A percentile compares a stretch with the other conserved stretches of the same genome.
phyloP scores from a whole-genome alignment of 2,113 vertebrate genomes.

The Notiomystis cincta region DNA sequence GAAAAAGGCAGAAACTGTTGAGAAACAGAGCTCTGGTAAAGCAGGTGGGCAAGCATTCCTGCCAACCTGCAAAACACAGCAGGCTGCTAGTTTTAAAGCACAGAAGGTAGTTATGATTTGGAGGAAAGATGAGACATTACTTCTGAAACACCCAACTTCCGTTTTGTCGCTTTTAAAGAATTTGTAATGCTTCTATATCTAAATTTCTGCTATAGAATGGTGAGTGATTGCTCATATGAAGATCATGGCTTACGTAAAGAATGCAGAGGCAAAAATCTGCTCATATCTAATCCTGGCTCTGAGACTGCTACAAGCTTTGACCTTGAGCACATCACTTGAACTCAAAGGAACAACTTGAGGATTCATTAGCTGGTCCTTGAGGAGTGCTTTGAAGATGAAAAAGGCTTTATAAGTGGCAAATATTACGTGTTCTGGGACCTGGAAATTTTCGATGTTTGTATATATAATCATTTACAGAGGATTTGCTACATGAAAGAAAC shows the following conservation, averaged over 20 bases:
- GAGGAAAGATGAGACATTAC: background rate
- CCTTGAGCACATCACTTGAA: conserved; percentile 42
- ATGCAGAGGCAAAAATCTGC: background rate
- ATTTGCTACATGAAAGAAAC: conserved; percentile 50
- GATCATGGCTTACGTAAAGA: background rate
- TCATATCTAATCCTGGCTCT: background rate
- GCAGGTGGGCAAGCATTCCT: background rate
- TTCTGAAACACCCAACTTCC: background rate
- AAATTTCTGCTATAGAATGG: background rate
- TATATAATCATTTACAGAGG: conserved; percentile 46
- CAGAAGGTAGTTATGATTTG: background rate
- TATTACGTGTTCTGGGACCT: conserved; percentile 9
- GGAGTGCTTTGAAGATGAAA: conserved; percentile 52
- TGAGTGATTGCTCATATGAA: background rate
- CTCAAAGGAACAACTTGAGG: conserved; percentile 28
- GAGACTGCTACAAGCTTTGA: conserved; percentile 11
- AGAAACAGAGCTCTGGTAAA: background rate
- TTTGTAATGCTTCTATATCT: background rate
- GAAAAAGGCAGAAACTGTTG: background rate
- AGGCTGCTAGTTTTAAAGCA: background rate
- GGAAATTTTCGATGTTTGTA: conserved; percentile 47
- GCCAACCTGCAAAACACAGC: background rate
- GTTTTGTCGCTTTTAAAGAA: background rate
- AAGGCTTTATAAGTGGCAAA: conserved; percentile 18
- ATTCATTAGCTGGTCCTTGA: conserved; percentile 18